Evolutionary conservation across 2,797 vertebrate species (phyloP), one percentile per base, ranked within the genome.

Genomic region (Heterohyrax brucei): DNA sequence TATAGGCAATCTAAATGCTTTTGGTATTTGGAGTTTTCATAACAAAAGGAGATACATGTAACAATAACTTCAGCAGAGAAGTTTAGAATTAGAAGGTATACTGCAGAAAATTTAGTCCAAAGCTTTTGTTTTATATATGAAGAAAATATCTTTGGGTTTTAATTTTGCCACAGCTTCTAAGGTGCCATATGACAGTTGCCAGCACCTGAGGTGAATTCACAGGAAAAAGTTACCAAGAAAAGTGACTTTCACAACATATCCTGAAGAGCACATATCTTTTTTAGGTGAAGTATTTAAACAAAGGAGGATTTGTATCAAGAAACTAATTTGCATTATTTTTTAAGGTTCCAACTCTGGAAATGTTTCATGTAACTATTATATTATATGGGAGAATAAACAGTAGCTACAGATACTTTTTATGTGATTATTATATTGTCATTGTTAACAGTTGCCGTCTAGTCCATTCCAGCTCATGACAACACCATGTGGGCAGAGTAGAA

Each of bases 281-380:
- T 93, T 78, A 44, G 28, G 48, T 87, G 62, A 92, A 18, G 0
- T 4, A 33, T 62, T 94, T 62, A 68, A 70, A 50, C 39, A 3
- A 89, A 94, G 39, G 7, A 91, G 30, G 10, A 93, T 92, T 92
- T 92, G 24, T 77, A 94, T 44, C 44, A 68, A 77, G 44, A 80
- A 92, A 91, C 86, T 53, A 83, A 77, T 79, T 89, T 83, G 24
- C 64, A 93, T 92, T 66, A 66, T 75, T 92, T 91, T 82, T 53
- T 77, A 75, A 89, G 13, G 28, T 94, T 84, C 56, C 92, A 13
- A 66, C 7, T 77, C 77, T 46, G 14, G 53, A 64, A 84, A 48
- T 73, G 4, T 44, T 93, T 62, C 79, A 24, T 84, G 8, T 87
- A 83, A 78, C 21, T 53, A 64, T 78, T n/a, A 59, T 10, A 13